Evolutionary conservation across 2,888 invertebrate genomes (phyloP), one percentile per base, ranked within the genome.

Genomic region (Nemoura dubitans): DNA sequence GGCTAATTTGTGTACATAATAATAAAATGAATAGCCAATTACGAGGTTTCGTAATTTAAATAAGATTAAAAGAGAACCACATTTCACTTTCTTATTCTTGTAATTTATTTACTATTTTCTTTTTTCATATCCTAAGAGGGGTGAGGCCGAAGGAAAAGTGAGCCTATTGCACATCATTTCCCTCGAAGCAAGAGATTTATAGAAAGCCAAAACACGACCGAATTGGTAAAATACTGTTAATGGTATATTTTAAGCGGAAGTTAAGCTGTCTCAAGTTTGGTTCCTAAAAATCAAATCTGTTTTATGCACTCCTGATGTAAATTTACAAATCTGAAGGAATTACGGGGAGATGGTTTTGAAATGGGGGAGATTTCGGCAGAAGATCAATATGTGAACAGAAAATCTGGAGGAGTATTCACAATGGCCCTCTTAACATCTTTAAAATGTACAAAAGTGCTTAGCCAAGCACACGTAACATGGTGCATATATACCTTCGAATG

Each of bases 171-270:
- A 59, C 16, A 21, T 59, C 59, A 59, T 59, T 59, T 59, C 59
- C 59, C 59, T 59, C 21, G 6, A 21, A 59, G 21, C 10, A 59
- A 21, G 59, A 59, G 59, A 59, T 59, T 59, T 59, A 59, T 59
- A 7, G 59, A 59, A 59, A 59, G 59, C 10, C 59, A 59, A 59
- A 59, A 10, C 16, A 21, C 59, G 3, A 2, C 36, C 21, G 59
- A 59, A 59, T 59, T 59, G 59, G 59, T 59, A 59, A 59, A 59
- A 59, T 59, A 59, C 59, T 59, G 59, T 59, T 59, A 59, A 59
- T 59, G 59, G 59, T 59, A 59, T 59, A 59, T 10, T 59, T 59
- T 59, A 59, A 21, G 59, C 59, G 59, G 59, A 59, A 16, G 59
- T 59, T 59, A 59, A 59, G 59, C 59, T 59, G 59, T 59, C 59